Evolutionary conservation across 2,797 vertebrate species (phyloP).

Genomic region (Champsocephalus gunnari): DNA sequence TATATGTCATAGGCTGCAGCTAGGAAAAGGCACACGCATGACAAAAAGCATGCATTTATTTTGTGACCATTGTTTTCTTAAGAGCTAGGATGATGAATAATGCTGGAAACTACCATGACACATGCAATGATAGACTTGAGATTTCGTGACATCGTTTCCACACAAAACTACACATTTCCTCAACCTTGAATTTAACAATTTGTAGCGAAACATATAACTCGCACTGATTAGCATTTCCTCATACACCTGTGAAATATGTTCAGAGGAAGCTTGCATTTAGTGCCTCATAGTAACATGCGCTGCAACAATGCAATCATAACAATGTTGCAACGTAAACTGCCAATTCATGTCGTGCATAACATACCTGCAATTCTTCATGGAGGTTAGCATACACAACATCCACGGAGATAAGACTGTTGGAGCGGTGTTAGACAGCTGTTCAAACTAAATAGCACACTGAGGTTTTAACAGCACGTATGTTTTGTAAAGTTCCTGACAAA

Average conservation of each 20-base stretch:
- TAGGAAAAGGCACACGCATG: not conserved
- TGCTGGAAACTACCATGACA: constrained; percentile 40
- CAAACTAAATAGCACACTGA: not conserved
- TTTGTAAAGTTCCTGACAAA: constrained; percentile 37
- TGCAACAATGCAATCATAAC: not conserved
- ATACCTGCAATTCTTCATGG: constrained; percentile 26
- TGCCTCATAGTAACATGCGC: not conserved
- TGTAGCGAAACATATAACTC: not conserved
- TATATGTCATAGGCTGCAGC: no score
- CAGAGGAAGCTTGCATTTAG: constrained; percentile 23
- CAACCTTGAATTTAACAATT: not conserved
- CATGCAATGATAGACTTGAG: constrained; percentile 28
- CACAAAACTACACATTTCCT: constrained; percentile 4
- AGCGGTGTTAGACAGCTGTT: constrained; percentile 11
- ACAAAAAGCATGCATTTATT: not conserved
- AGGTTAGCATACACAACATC: constrained; percentile 4
- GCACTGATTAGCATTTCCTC: constrained; percentile 20
- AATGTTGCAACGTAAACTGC: not conserved
- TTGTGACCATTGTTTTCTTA: not conserved
- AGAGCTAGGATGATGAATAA: constrained; percentile 16
- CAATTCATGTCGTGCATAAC: not conserved
- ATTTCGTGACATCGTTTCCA: not conserved
- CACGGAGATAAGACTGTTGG: not conserved
- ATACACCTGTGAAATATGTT: not conserved
- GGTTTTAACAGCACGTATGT: constrained; percentile 11